Conservation (phyloP, 2,888 invertebrate species). For the Dioctria linearis region DNA sequence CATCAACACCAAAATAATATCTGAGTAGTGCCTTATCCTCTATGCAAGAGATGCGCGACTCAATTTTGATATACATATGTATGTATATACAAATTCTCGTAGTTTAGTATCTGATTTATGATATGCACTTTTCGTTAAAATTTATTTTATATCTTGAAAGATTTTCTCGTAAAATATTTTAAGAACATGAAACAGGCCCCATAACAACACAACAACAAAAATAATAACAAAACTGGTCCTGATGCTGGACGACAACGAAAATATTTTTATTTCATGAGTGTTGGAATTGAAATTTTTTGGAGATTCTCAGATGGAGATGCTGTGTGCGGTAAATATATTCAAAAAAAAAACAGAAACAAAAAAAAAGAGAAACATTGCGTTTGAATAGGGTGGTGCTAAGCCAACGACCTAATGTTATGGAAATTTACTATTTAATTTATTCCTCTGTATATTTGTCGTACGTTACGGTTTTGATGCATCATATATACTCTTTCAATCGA, state of each 20-base stretch:
- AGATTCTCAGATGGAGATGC: conserved; percentile 11
- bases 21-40: not conserved
- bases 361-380: no score
- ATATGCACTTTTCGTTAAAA: conserved; percentile 25
- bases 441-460: conserved; percentile 2
- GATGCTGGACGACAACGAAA: conserved; percentile 10
- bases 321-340: no score
- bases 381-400: not conserved
- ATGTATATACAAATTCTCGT: not conserved
- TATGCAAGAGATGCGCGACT: not conserved
- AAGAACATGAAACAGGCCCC: not conserved
- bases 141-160: conserved; percentile 5
- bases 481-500: not conserved
- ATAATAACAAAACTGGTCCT: conserved; percentile 21
- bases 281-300: not conserved
- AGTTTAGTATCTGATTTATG: conserved; percentile 39
- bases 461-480: conserved; percentile 45
- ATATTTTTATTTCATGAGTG: not conserved
- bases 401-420: conserved; percentile 46
- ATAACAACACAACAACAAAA: not conserved
- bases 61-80: no score
- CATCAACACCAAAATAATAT: not conserved
- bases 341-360: no score
- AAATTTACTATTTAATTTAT: conserved; percentile 32
- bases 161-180: not conserved